Percentiles rank a stretch among this genome's conserved stretches.
phyloP scores from a whole-genome alignment of 2,113 vertebrate genomes.

The Oncorhynchus kisutch region DNA sequence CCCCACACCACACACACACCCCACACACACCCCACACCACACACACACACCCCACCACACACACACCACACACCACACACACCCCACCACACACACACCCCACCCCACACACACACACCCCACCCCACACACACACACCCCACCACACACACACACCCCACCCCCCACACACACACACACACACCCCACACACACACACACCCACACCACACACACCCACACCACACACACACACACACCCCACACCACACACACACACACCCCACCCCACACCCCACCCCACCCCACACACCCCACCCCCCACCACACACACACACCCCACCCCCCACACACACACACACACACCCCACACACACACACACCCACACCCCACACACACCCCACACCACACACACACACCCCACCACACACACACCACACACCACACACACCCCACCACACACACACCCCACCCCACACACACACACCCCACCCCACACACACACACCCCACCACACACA shows the following conservation, averaged over 20 bases:
- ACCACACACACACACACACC: neutral
- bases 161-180: neutral
- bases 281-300: too few species aligned
- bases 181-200: too few species aligned
- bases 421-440: neutral
- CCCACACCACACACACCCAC: fast-evolving
- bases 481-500: neutral
- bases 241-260: fast-evolving
- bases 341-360: neutral
- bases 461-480: neutral
- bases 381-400: too few species aligned
- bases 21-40: neutral
- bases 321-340: too few species aligned
- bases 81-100: neutral
- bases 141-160: too few species aligned
- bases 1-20: too few species aligned
- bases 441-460: neutral
- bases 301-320: too few species aligned
- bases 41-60: too few species aligned
- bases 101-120: fast-evolving
- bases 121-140: fast-evolving
- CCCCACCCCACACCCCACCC: neutral
- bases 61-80: too few species aligned
- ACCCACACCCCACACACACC: neutral
- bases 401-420: too few species aligned